phyloP scores from a whole-genome alignment of 2,888 invertebrate genomes.

The Andrena fulva region DNA sequence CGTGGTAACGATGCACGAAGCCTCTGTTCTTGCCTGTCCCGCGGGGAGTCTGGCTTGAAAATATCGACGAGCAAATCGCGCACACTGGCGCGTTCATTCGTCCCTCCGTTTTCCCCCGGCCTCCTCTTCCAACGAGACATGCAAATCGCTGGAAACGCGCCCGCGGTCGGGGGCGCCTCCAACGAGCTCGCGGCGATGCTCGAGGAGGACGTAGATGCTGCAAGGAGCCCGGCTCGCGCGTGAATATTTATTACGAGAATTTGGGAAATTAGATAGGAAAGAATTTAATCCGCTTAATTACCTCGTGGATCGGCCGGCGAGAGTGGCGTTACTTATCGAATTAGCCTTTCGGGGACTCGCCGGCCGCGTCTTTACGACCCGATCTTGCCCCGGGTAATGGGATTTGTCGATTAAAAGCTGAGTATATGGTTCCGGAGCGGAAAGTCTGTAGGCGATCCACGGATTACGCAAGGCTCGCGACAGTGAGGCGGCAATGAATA shows the following conservation, averaged over 20 bases:
- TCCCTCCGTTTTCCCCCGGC: not conserved
- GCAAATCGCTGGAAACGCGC: constrained; percentile 9
- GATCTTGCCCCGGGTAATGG: constrained; percentile 1
- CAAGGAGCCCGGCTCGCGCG: not conserved
- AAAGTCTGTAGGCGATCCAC: not conserved
- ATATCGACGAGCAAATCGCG: constrained; percentile 28
- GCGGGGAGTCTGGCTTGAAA: constrained; percentile 23
- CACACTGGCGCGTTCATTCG: not conserved
- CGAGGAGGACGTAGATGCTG: not conserved
- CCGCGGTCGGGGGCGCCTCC: not conserved
- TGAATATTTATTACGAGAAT: constrained; percentile 24
- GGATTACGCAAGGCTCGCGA: not conserved
- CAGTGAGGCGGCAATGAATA: constrained; percentile 11
- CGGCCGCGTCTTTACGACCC: constrained; percentile 16
- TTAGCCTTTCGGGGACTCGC: not conserved
- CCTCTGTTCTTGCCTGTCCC: constrained; percentile 23
- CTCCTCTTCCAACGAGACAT: not conserved
- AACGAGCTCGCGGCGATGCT: not conserved
- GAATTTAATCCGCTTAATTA: not conserved
- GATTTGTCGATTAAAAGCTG: not conserved
- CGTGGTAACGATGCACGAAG: constrained; percentile 29
- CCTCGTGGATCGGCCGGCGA: not conserved
- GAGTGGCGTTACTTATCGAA: not conserved
- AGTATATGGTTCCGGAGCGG: not conserved
- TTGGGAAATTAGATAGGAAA: not conserved